Conservation (phyloP, 2,113 vertebrate genomes). For the Isurus oxyrinchus region DNA sequence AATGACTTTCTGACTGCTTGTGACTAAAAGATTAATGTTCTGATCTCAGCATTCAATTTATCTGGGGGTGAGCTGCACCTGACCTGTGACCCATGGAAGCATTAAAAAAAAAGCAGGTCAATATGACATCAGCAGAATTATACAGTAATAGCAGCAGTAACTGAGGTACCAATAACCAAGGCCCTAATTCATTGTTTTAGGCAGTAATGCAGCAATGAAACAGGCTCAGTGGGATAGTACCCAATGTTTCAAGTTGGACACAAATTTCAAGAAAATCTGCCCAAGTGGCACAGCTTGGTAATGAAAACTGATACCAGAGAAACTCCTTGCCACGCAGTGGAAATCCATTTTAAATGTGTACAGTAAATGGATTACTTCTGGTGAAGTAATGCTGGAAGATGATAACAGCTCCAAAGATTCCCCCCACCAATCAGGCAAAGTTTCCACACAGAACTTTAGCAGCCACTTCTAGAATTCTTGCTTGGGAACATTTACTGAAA, state of each 20-base stretch:
- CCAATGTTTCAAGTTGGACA: not conserved
- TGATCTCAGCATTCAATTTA: not conserved
- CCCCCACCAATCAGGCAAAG: too few species aligned
- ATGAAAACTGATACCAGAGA: not conserved
- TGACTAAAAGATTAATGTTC: not conserved
- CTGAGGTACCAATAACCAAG: not conserved
- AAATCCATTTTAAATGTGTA: not conserved
- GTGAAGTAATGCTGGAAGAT: too few species aligned
- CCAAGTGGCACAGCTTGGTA: not conserved
- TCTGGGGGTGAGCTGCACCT: not conserved
- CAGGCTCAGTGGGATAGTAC: not conserved
- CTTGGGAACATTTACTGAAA: too few species aligned
- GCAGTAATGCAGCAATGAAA: not conserved
- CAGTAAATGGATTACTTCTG: not conserved
- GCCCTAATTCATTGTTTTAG: too few species aligned
- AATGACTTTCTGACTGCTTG: not conserved
- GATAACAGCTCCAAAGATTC: too few species aligned
- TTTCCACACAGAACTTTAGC: too few species aligned
- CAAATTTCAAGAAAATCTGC: not conserved
- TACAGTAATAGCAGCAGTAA: not conserved
- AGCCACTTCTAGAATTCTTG: too few species aligned
- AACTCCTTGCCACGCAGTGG: too few species aligned
- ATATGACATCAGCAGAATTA: not conserved
- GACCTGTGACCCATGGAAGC: not conserved
- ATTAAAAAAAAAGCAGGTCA: not conserved